Base-by-base conservation (phyloP, 2,888 invertebrate genomes). In the Exocentrus adspersus region DNA sequence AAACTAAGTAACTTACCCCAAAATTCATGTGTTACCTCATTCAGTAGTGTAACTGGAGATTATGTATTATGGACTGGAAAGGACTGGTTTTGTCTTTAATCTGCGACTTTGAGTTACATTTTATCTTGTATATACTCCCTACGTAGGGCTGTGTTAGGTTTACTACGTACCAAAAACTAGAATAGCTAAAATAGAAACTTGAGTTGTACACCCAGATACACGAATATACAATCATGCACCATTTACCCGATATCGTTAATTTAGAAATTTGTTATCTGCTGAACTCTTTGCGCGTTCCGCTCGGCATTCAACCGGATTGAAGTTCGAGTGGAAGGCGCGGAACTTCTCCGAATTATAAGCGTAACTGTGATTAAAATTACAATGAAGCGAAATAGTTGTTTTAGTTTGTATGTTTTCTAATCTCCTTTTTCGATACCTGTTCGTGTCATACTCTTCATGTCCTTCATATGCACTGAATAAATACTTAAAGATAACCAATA, bases 361-460 rank as follows among this genome's bases (percentile, higher is more conserved):
- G 61, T 54, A 62, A 61, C 65, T 65, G 65, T 65, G 65, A 65
- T 65, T 61, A 37, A 57, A 65, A 59, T 62, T 62, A 58, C 61
- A 58, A 62, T 50, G 46, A 60, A 45, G 45, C 54, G 52, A 53
- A 58, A 63, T 65, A 60, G 60, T 17, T 54, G 50, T 61, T 64
- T 60, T 60, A 59, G 63, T 63, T 45, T 43, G 43, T 54, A 54
- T 28, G 43, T 30, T 54, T 28, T 42, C 17, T 19, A 17, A 43
- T 16, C 19, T 42, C 21, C 54, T 28, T 37, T 54, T 54, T 54
- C 54, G 16, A 42, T 20, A 43, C 43, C 43, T 54, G 21, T 43
- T 43, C 10, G 43, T 54, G 42, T 54, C 28, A 21, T 51, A n/a
- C n/a, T 24, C 10, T 32, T 53, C 30, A 41, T 53, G 42, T 21